Conservation (phyloP, 1,140 invertebrate genomes). For the Halyomorpha halys region DNA sequence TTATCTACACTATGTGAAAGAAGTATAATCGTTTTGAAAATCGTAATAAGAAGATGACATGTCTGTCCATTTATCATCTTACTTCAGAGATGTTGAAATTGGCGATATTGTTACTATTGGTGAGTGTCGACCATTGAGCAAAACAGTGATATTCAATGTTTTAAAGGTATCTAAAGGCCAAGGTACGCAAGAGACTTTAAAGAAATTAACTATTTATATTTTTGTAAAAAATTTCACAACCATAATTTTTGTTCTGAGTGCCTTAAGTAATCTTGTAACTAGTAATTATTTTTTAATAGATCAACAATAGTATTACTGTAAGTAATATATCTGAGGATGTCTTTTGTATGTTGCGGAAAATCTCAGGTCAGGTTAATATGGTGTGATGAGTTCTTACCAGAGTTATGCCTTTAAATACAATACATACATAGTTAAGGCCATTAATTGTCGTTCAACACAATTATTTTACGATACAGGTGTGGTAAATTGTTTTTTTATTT, state of each 20-base stretch:
- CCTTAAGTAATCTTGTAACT: not conserved
- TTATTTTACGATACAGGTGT: no score
- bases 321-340: no score
- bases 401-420: no score
- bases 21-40: conserved; percentile 99
- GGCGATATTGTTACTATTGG: conserved; percentile 98
- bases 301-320: not conserved
- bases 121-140: conserved; percentile 95
- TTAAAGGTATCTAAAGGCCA: conserved; percentile 93
- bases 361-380: no score
- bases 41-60: conserved; percentile 96
- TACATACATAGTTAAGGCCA: no score
- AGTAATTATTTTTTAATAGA: not conserved
- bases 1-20: conserved; percentile 93
- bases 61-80: conserved; percentile 97
- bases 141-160: conserved; percentile 98
- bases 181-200: conserved; percentile 93
- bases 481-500: no score
- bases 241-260: not conserved
- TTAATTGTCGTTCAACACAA: no score
- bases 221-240: conserved; percentile 33
- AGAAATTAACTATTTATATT: conserved; percentile 47
- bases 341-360: no score
- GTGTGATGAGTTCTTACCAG: no score
- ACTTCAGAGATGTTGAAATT: conserved; percentile 94